Percentiles rank a stretch among this genome's conserved stretches.
phyloP scores from a whole-genome alignment of 2,888 invertebrate genomes.

The Buathra laborator region DNA sequence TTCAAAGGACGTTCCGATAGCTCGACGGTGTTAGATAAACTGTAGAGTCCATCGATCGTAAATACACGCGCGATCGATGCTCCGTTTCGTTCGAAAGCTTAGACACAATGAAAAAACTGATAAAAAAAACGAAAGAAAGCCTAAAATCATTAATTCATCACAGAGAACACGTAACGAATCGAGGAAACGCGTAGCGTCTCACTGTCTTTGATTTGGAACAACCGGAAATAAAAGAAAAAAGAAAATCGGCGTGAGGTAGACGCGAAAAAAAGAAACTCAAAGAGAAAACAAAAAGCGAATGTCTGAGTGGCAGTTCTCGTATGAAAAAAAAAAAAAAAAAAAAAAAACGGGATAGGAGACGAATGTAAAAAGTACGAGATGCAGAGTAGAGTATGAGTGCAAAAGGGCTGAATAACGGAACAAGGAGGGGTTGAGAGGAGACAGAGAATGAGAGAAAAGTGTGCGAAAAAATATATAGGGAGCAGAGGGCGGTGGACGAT shows the following conservation, averaged over 20 bases:
- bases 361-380: constrained; percentile 3
- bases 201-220: neutral
- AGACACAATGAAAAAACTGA: neutral
- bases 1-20: too few species aligned
- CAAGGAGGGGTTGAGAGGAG: neutral
- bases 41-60: too few species aligned
- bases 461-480: constrained; percentile 45
- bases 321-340: constrained; percentile 15
- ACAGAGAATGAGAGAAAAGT: constrained; percentile 41
- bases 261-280: neutral
- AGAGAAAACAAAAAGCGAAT: constrained; percentile 12
- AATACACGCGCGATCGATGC: too few species aligned
- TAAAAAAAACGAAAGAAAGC: neutral
- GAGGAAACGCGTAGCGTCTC: neutral
- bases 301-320: constrained; percentile 39
- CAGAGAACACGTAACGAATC: neutral
- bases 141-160: neutral
- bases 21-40: too few species aligned
- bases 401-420: constrained; percentile 13
- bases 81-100: too few species aligned
- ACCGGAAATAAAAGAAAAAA: neutral
- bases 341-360: neutral
- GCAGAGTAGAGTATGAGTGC: constrained; percentile 34
- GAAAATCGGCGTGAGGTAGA: neutral
- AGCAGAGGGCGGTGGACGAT: constrained; percentile 64